phyloP scores from a whole-genome alignment of 92 coral and sea anemone species.

The Hydrozoanthus gracilis region DNA sequence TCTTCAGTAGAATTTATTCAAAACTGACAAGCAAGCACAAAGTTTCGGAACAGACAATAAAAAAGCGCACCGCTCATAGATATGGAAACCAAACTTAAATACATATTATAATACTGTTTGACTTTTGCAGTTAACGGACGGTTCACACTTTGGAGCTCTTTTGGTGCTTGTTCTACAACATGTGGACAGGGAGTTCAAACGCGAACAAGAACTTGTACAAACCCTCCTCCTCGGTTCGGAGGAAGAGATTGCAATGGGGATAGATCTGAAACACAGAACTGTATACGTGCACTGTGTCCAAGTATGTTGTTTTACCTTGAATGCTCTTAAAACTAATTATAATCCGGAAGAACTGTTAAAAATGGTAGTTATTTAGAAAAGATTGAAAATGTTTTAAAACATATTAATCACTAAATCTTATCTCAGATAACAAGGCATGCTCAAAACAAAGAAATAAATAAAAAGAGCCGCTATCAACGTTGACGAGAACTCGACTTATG shows the following conservation, averaged over 20 bases:
- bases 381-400: too few relatives aligned
- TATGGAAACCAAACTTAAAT: not conserved
- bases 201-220: conserved; percentile 46
- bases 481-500: too few relatives aligned
- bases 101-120: not conserved
- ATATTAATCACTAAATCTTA: too few relatives aligned
- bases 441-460: too few relatives aligned
- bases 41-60: too few relatives aligned
- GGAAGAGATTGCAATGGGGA: conserved; percentile 23
- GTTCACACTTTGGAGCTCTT: not conserved
- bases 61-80: not conserved
- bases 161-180: not conserved
- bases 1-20: too few relatives aligned
- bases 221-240: conserved; percentile 50
- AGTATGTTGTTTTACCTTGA: conserved; percentile 7
- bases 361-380: too few relatives aligned
- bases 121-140: not conserved
- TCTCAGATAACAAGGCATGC: too few relatives aligned
- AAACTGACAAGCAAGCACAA: too few relatives aligned
- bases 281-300: conserved; percentile 42
- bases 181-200: conserved; percentile 46
- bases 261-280: conserved; percentile 15
- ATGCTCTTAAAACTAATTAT: too few relatives aligned
- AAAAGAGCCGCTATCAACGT: too few relatives aligned
- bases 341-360: too few relatives aligned